These are phyloP conservation scores for Nansenia antarctica DNA, from an alignment of 2,113 vertebrate genomes.

Conservation along the genomic window DNA sequence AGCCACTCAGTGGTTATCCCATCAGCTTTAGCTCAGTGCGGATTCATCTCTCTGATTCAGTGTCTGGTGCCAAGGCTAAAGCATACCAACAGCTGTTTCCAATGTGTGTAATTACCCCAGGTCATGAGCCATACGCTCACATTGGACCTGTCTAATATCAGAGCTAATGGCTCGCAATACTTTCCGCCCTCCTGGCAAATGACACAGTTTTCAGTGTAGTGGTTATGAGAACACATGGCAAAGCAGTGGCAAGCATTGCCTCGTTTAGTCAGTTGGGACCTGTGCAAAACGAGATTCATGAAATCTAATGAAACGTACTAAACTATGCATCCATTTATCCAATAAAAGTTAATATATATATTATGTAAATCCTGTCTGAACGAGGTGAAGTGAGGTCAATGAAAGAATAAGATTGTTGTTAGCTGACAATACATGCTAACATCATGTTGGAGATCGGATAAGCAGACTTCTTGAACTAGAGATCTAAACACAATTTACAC, in stretches of 20 bases:
- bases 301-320: no score
- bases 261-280: no score
- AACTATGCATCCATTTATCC: no score
- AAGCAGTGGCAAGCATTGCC: neutral
- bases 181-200: neutral
- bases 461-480: no score
- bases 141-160: conserved; percentile 4
- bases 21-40: neutral
- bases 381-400: no score
- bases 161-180: neutral
- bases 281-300: no score
- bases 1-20: neutral
- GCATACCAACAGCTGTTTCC: neutral
- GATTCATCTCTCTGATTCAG: neutral
- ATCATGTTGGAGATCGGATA: no score
- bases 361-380: no score
- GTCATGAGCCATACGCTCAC: neutral
- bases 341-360: no score
- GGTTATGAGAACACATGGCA: neutral
- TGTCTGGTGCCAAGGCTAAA: neutral
- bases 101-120: neutral
- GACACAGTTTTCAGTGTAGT: neutral
- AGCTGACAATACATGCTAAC: no score
- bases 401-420: no score
- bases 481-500: no score